phyloP scores from a whole-genome alignment of 2,113 vertebrate genomes.

The Cyprinodon brontotheroides region DNA sequence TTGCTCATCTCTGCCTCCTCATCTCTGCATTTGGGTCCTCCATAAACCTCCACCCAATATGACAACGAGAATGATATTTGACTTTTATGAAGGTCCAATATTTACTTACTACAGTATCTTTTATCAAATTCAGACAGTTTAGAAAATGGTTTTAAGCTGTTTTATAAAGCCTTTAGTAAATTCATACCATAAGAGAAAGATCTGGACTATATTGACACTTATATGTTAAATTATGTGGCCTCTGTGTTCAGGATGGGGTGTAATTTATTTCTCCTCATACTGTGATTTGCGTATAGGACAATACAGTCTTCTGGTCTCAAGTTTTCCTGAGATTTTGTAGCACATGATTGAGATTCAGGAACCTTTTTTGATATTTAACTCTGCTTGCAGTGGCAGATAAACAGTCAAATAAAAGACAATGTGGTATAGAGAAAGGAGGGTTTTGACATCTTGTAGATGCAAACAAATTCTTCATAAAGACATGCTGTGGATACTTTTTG shows the following conservation, averaged over 20 bases:
- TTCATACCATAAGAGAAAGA: background rate
- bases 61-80: background rate
- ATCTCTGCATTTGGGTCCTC: too few species aligned
- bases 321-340: too few species aligned
- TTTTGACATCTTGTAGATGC: background rate
- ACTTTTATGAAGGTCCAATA: background rate
- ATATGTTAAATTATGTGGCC: too few species aligned
- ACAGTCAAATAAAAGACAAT: background rate
- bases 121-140: background rate
- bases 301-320: too few species aligned
- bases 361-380: background rate
- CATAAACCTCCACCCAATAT: too few species aligned
- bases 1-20: too few species aligned
- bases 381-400: background rate
- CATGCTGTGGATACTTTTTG: constrained; percentile 54
- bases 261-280: background rate
- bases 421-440: constrained; percentile 9
- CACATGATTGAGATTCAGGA: background rate
- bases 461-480: constrained; percentile 28
- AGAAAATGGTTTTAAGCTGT: background rate
- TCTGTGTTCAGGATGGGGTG: too few species aligned
- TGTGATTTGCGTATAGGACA: too few species aligned
- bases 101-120: background rate
- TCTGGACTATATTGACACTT: too few species aligned
- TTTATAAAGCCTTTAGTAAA: background rate